Conservation (phyloP, 2,113 vertebrate genomes). For the Pantherophis guttatus region DNA sequence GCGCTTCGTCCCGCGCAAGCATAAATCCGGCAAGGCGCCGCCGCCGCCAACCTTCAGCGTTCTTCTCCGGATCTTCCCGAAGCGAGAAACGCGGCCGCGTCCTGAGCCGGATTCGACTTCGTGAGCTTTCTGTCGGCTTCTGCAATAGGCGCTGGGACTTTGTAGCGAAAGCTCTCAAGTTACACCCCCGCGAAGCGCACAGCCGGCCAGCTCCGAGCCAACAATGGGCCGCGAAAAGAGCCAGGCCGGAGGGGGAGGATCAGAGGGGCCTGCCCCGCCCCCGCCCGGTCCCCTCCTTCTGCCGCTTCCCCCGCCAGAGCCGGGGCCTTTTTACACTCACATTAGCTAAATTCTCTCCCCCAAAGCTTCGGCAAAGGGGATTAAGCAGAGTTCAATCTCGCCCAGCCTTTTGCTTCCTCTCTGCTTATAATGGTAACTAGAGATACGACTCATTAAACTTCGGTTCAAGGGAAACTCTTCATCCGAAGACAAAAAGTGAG, state of each 20-base stretch:
- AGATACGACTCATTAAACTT: constrained; percentile 2
- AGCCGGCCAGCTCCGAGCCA: constrained; percentile 13
- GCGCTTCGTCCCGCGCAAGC: background rate
- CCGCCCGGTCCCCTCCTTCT: background rate
- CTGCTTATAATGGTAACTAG: background rate
- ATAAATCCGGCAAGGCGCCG: background rate
- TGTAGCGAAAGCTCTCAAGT: constrained; percentile 55
- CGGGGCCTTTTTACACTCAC: constrained; percentile 14
- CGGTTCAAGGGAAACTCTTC: background rate
- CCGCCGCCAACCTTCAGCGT: background rate
- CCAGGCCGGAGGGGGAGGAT: constrained; percentile 6
- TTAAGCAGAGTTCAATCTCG: constrained; percentile 12
- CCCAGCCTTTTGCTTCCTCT: constrained; percentile 13
- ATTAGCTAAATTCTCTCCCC: constrained; percentile 29
- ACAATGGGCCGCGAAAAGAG: constrained; percentile 22
- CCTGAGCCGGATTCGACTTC: background rate
- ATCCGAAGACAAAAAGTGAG: background rate
- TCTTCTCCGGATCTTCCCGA: background rate
- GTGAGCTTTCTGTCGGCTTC: constrained; percentile 15
- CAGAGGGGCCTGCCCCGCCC: constrained; percentile 7
- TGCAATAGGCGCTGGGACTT: constrained; percentile 45
- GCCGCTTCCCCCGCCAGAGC: background rate
- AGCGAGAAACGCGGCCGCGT: background rate
- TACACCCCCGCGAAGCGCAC: constrained; percentile 43
- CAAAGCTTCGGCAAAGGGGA: constrained; percentile 21